Percentiles rank a stretch among this genome's conserved stretches.
Evolutionary conservation across 2,888 invertebrate genomes (phyloP).

Genomic region (Dolichopus griseipennis): DNA sequence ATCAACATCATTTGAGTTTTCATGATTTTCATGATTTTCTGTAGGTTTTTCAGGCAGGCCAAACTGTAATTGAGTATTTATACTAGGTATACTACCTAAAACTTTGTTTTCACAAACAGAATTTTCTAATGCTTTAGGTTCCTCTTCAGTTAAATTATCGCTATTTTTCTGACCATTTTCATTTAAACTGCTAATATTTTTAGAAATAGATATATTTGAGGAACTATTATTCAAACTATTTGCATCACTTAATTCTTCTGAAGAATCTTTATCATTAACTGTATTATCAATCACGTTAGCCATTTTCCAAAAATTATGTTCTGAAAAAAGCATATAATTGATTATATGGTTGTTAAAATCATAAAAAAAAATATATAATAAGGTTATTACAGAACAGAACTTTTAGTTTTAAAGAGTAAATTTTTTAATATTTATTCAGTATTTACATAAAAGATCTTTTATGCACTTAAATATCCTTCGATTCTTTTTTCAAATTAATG

Average conservation of each 20-base stretch:
- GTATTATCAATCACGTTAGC: not conserved
- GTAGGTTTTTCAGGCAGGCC: not conserved
- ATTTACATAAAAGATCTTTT: too few relatives aligned
- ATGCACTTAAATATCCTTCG: too few relatives aligned
- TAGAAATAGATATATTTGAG: not conserved
- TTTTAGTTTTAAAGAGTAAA: too few relatives aligned
- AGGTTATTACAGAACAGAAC: too few relatives aligned
- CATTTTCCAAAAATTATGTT: not conserved
- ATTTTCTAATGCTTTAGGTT: not conserved
- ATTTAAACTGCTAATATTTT: not conserved
- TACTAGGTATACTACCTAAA: not conserved
- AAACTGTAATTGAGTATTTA: not conserved
- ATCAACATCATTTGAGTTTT: slow-evolving; percentile 17
- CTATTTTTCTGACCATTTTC: not conserved
- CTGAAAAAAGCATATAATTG: not conserved
- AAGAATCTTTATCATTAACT: not conserved
- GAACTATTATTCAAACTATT: not conserved
- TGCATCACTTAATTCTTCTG: slow-evolving; percentile 4
- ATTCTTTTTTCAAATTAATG: too few relatives aligned
- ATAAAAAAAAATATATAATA: too few relatives aligned
- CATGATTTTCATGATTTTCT: not conserved
- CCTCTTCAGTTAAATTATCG: not conserved
- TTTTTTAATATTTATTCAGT: too few relatives aligned
- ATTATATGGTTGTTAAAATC: too few relatives aligned
- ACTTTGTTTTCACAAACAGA: not conserved